Conservation (phyloP, 1,140 invertebrate species). For the Hirudo medicinalis region DNA sequence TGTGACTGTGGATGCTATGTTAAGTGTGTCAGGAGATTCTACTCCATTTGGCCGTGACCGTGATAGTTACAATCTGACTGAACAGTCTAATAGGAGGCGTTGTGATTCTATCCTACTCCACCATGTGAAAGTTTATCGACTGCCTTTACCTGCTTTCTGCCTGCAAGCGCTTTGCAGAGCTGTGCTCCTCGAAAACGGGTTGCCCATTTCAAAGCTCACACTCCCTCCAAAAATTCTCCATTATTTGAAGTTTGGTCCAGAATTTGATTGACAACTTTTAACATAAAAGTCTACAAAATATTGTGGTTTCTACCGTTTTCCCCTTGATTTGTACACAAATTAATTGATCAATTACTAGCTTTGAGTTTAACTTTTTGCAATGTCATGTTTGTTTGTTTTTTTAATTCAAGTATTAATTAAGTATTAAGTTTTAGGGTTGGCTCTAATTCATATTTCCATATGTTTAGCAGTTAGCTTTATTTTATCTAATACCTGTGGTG, state of each 20-base stretch:
- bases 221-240: conserved; percentile 34
- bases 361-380: too few species aligned
- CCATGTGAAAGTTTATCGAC: conserved; percentile 38
- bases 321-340: too few species aligned
- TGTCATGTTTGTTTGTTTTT: too few species aligned
- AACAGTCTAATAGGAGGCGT: neutral
- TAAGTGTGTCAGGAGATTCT: conserved; percentile 23
- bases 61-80: neutral
- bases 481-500: too few species aligned
- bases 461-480: too few species aligned
- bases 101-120: conserved; percentile 22
- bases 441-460: too few species aligned
- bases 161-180: conserved; percentile 37
- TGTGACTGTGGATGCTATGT: conserved; percentile 36
- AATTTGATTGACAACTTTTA: conserved; percentile 25
- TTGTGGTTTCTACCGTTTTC: too few species aligned
- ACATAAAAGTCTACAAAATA: too few species aligned
- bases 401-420: too few species aligned
- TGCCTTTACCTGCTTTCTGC: conserved; percentile 28
- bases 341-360: too few species aligned
- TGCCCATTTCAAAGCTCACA: conserved; percentile 29
- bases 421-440: too few species aligned
- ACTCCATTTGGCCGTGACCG: neutral
- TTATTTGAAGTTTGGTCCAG: conserved; percentile 37
- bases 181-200: conserved; percentile 32